Percentiles rank a stretch among this genome's conserved stretches.
Conservation (phyloP, 2,797 vertebrate genomes). For the Alosa sapidissima region DNA sequence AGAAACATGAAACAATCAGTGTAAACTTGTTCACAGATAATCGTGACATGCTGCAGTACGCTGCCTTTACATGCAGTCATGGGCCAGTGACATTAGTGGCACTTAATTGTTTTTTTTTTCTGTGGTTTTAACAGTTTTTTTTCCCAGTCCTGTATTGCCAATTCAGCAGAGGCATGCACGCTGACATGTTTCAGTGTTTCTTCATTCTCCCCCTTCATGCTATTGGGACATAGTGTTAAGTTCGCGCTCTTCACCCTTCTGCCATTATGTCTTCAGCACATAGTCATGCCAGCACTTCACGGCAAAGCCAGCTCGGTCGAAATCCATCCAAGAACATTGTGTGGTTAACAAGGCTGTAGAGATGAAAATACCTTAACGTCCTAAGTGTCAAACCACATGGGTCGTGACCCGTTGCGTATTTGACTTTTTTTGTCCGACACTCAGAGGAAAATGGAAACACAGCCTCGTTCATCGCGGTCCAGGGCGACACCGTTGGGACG, state of each 20-base stretch:
- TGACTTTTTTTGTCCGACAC: not conserved
- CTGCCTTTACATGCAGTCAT: constrained; percentile 47
- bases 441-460: not conserved
- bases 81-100: not conserved
- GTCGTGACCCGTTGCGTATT: not conserved
- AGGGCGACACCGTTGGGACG: not conserved
- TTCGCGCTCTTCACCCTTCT: not conserved
- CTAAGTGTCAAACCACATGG: not conserved
- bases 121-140: not conserved
- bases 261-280: not conserved
- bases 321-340: not conserved
- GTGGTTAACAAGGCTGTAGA: not conserved
- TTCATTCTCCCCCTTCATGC: not conserved
- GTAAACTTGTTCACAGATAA: constrained; percentile 72
- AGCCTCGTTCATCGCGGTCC: not conserved
- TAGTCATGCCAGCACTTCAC: not conserved
- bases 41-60: constrained; percentile 63
- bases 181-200: constrained; percentile 12
- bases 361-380: constrained; percentile 10
- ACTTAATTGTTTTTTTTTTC: constrained; percentile 1
- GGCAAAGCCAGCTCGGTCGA: not conserved
- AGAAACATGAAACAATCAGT: constrained; percentile 78
- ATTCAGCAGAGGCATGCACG: not conserved
- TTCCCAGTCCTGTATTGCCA: not conserved
- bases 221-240: not conserved